Conservation (phyloP, 2,797 vertebrate species). For the Arctocebus calabarensis region DNA sequence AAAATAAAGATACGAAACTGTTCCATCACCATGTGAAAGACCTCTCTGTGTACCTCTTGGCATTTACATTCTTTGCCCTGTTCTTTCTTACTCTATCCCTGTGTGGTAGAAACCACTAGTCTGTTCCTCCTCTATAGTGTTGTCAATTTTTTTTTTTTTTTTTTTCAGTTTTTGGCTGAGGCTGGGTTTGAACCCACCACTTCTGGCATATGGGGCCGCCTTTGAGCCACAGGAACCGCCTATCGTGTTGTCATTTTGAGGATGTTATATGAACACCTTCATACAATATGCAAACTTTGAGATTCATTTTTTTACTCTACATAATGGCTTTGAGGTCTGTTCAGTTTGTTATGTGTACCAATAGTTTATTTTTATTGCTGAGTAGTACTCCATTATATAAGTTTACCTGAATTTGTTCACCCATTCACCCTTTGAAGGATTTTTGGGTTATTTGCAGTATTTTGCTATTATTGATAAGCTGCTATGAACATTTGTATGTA, state of each 20-base stretch:
- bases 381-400: background rate
- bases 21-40: background rate
- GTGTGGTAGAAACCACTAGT: background rate
- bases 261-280: background rate
- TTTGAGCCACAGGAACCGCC: too few species aligned
- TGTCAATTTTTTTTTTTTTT: too few species aligned
- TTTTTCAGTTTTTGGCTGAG: too few species aligned
- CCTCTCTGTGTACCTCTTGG: background rate
- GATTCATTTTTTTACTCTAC: background rate
- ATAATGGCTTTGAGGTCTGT: background rate
- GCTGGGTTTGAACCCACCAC: too few species aligned
- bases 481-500: background rate
- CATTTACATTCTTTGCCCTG: background rate
- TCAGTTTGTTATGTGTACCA: background rate
- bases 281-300: background rate
- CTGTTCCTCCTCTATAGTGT: background rate
- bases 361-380: background rate
- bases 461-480: background rate
- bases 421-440: background rate
- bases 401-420: background rate
- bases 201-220: too few species aligned
- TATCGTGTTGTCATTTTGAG: background rate
- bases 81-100: background rate
- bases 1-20: background rate
- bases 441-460: background rate